These are phyloP conservation scores for Altica lythri DNA, from an alignment of 2,888 invertebrate genomes.

Conservation along the genomic window DNA sequence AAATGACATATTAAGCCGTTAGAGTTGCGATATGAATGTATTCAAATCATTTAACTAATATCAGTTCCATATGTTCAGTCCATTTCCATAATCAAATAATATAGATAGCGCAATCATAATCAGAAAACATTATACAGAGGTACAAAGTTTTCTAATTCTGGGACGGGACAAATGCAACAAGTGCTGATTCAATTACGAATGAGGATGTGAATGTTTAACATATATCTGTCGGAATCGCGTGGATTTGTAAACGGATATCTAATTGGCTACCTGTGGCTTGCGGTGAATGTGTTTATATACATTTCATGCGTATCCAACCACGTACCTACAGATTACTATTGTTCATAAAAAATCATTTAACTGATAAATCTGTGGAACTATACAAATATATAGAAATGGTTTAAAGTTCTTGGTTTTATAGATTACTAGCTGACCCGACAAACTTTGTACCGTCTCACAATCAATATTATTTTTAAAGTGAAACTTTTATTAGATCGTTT, in stretches of 20 bases:
- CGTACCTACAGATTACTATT: constrained; percentile 12
- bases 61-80: constrained; percentile 50
- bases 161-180: too few relatives aligned
- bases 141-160: constrained; percentile 9
- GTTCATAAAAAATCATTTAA: too few relatives aligned
- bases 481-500: too few relatives aligned
- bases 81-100: constrained; percentile 48
- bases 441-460: too few relatives aligned
- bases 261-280: constrained; percentile 47
- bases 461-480: too few relatives aligned
- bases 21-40: constrained; percentile 40
- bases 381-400: too few relatives aligned
- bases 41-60: constrained; percentile 44
- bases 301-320: constrained; percentile 20
- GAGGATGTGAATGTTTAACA: constrained; percentile 7
- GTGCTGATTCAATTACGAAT: constrained; percentile 1
- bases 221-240: constrained; percentile 40
- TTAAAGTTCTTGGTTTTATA: too few relatives aligned
- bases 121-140: constrained; percentile 1
- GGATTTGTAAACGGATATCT: constrained; percentile 43
- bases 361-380: too few relatives aligned
- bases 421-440: too few relatives aligned
- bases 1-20: constrained; percentile 10
- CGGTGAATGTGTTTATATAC: constrained; percentile 35
- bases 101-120: constrained; percentile 35